Evolutionary conservation across 2,888 invertebrate species (phyloP).

Genomic region (Coleophora flavipennella): DNA sequence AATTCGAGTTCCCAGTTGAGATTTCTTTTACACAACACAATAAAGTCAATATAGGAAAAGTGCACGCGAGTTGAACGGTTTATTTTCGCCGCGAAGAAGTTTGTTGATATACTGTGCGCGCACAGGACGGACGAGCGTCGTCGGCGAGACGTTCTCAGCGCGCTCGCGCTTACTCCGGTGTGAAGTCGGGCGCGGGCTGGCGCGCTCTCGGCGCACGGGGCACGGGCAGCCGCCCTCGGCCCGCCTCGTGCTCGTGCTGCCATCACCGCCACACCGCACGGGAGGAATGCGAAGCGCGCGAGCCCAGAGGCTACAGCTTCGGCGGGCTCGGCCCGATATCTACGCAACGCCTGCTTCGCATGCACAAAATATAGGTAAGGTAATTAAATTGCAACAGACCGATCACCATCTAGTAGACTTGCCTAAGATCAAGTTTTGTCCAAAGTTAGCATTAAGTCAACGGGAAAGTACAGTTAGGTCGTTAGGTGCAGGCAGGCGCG

Average conservation of each 20-base stretch:
- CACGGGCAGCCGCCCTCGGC: constrained; percentile 41
- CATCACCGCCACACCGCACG: constrained; percentile 46
- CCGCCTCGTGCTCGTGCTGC: constrained; percentile 29
- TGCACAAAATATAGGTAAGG: constrained; percentile 64
- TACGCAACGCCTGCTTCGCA: constrained; percentile 54
- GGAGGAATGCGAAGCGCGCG: constrained; percentile 63
- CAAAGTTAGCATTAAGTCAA: constrained; percentile 70
- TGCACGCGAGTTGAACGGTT: constrained; percentile 44
- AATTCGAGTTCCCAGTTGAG: constrained; percentile 39
- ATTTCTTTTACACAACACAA: constrained; percentile 51
- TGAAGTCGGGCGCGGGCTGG: constrained; percentile 63
- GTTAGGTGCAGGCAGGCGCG: too few relatives aligned
- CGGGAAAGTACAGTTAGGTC: constrained; percentile 73
- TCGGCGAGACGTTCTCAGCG: constrained; percentile 62
- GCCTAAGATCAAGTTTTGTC: constrained; percentile 68
- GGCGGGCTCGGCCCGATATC: constrained; percentile 35
- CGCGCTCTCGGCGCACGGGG: constrained; percentile 32
- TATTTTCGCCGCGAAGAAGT: constrained; percentile 56
- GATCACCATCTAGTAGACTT: constrained; percentile 62
- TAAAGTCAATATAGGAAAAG: constrained; percentile 51
- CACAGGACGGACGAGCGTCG: constrained; percentile 17
- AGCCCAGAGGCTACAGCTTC: constrained; percentile 43
- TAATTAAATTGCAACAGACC: constrained; percentile 68
- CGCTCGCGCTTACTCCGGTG: constrained; percentile 69
- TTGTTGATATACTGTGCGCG: constrained; percentile 63